phyloP scores from a whole-genome alignment of 2,888 invertebrate genomes.

The Noctua janthina region DNA sequence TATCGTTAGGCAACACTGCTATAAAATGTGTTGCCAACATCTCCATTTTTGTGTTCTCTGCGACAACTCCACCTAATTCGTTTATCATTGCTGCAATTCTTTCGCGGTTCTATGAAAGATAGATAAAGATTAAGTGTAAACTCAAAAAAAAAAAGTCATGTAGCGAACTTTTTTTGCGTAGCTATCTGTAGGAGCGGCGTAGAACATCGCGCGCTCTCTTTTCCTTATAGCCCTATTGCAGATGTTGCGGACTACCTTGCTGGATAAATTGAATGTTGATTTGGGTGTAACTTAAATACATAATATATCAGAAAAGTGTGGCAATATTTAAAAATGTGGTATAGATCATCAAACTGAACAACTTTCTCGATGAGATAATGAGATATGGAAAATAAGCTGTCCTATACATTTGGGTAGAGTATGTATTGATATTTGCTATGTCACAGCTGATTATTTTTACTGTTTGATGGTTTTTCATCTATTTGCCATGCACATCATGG shows the following conservation, averaged over 20 bases:
- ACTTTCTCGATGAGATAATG: too few species aligned
- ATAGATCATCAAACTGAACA: too few species aligned
- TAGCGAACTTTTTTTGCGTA: background rate
- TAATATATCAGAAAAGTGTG: background rate
- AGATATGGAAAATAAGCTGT: too few species aligned
- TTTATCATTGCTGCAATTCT: slow-evolving; percentile 85
- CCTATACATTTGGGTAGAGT: too few species aligned
- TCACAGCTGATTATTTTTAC: background rate
- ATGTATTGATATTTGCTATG: too few species aligned
- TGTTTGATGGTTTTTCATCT: background rate
- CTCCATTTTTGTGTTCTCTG: slow-evolving; percentile 88
- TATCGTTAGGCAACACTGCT: slow-evolving; percentile 84
- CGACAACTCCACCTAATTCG: slow-evolving; percentile 86
- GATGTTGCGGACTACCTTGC: background rate
- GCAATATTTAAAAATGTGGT: background rate
- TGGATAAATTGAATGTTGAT: background rate
- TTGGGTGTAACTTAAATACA: background rate
- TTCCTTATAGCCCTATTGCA: background rate
- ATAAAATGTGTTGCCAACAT: slow-evolving; percentile 88
- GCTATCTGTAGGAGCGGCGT: background rate
- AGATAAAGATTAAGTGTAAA: slow-evolving; percentile 10
- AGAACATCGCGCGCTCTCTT: background rate
- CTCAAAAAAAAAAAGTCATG: background rate
- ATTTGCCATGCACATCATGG: background rate
- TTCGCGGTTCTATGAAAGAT: slow-evolving; percentile 80